Conservation (phyloP, 2,113 vertebrate species). For the Labrus mixtus region DNA sequence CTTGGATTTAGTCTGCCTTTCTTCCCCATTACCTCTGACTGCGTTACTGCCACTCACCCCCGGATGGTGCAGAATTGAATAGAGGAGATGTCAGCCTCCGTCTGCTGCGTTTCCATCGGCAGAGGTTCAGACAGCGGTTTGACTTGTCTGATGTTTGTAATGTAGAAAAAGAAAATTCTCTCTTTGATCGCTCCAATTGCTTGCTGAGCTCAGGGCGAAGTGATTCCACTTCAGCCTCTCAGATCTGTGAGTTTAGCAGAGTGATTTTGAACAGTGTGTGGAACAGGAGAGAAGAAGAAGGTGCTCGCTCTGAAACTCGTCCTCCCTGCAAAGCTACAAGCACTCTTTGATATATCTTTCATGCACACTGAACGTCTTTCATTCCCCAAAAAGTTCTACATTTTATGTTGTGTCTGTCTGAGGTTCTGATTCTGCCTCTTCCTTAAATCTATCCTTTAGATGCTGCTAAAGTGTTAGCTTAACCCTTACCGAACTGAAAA, state of each 20-base stretch:
- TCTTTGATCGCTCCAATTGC: slow-evolving; percentile 47
- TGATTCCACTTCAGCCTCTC: slow-evolving; percentile 24
- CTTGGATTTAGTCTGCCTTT: slow-evolving; percentile 55
- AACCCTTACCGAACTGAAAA: neutral
- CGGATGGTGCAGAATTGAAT: slow-evolving; percentile 50
- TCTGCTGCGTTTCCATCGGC: slow-evolving; percentile 57
- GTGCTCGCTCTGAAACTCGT: slow-evolving; percentile 12
- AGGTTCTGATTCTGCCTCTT: neutral
- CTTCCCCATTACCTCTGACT: slow-evolving; percentile 64
- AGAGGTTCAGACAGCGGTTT: slow-evolving; percentile 37
- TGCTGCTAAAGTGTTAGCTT: neutral
- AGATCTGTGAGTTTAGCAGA: slow-evolving; percentile 38
- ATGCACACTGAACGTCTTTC: neutral
- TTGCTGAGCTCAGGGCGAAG: slow-evolving; percentile 32
- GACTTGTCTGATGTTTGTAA: slow-evolving; percentile 39
- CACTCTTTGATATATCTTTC: slow-evolving; percentile 5
- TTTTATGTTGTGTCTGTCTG: neutral
- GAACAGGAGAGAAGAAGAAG: slow-evolving; percentile 3
- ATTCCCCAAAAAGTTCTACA: neutral
- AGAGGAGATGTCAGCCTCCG: slow-evolving; percentile 44
- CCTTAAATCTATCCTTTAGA: neutral
- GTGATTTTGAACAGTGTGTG: slow-evolving; percentile 9
- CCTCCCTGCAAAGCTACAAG: neutral
- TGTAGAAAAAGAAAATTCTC: slow-evolving; percentile 37
- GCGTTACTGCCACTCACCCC: slow-evolving; percentile 41